These are phyloP conservation scores for Girardinichthys multiradiatus DNA, from an alignment of 2,113 vertebrate genomes.

Conservation along the genomic window DNA sequence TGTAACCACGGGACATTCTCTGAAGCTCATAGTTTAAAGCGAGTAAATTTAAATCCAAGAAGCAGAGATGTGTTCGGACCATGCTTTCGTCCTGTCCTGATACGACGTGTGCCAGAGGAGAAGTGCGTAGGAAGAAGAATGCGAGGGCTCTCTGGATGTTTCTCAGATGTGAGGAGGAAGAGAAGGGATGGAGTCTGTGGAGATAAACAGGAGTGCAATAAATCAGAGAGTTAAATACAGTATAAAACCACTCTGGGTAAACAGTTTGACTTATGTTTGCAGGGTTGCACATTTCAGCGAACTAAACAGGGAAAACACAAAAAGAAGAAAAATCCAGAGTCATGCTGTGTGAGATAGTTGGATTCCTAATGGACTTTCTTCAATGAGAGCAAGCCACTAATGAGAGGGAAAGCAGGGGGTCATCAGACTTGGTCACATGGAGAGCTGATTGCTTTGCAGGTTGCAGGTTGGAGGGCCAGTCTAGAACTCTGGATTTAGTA, in stretches of 20 bases:
- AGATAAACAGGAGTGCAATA: conserved; percentile 28
- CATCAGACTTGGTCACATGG: conserved; percentile 45
- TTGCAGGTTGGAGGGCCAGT: conserved; percentile 58
- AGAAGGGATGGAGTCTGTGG: conserved; percentile 14
- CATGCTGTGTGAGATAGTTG: conserved; percentile 26
- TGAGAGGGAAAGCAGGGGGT: conserved; percentile 69
- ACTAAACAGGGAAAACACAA: conserved; percentile 5
- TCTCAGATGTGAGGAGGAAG: conserved; percentile 49
- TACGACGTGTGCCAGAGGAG: conserved; percentile 34
- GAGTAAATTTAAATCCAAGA: conserved; percentile 69
- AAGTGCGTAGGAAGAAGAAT: conserved; percentile 37
- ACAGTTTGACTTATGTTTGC: conserved; percentile 18
- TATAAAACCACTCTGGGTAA: conserved; percentile 31
- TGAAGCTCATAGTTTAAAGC: conserved; percentile 47
- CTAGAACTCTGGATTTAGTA: conserved; percentile 61
- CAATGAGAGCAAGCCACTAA: conserved; percentile 66
- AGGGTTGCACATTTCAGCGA: conserved; percentile 30
- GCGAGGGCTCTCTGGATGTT: conserved; percentile 46
- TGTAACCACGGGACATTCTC: conserved; percentile 46
- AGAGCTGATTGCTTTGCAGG: conserved; percentile 71
- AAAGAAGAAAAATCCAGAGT: conserved; percentile 30
- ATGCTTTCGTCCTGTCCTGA: conserved; percentile 33
- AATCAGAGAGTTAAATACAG: conserved; percentile 35
- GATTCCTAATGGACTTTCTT: conserved; percentile 68
- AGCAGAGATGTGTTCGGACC: conserved; percentile 51